Base-by-base conservation (phyloP, 2,113 vertebrate species). In the Otis tarda region DNA sequence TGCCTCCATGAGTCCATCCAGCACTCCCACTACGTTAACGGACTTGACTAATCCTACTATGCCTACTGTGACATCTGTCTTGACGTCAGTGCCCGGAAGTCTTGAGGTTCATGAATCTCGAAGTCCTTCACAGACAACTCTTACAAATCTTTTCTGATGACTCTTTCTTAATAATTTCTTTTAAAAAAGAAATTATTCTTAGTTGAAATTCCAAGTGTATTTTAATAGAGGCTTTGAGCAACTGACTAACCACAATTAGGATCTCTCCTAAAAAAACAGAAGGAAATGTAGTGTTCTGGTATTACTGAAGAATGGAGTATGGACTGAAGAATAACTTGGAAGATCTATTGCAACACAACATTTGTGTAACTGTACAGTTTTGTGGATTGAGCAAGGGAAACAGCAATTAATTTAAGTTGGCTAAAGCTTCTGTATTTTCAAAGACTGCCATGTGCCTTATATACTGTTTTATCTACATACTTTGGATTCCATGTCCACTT, bases 81-180 rank as follows among this genome's bases (percentile, higher is more conserved):
- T 99, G 97, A 99, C 98, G 96, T 98, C 99, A 33, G 99, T 99
- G 98, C 98, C 99, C 73, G 98, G 98, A 64, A 98, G 98, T 96
- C 98, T 99, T 98, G 99, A 99, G 67, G 98, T 99, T 86, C 99
- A 99, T 6, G 99, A 99, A 97, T 99, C 99, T 96, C 98, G 98
- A 95, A 99, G 99, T 98, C 99, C 99, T 81, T 98, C 99, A 97
- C 99, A 99, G 98, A 99, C 99, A 96, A 99, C 99, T 59, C 98
- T 99, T 87, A 99, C 99, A 90, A 99, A 99, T 95, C 99, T 99
- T 98, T 99, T 99, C 99, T 99, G 99, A 99, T 99, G 98, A 98
- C 97, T 98, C 90, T 95, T 55, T 87, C 96, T 95, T 94, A 88
- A 97, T 96, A 92, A 97, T 98, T 98, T 98, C 98, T 98, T 98